Evolutionary conservation across 2,888 invertebrate species (phyloP), one percentile per base, ranked within the genome.

Genomic region (Stratiomys singularior): DNA sequence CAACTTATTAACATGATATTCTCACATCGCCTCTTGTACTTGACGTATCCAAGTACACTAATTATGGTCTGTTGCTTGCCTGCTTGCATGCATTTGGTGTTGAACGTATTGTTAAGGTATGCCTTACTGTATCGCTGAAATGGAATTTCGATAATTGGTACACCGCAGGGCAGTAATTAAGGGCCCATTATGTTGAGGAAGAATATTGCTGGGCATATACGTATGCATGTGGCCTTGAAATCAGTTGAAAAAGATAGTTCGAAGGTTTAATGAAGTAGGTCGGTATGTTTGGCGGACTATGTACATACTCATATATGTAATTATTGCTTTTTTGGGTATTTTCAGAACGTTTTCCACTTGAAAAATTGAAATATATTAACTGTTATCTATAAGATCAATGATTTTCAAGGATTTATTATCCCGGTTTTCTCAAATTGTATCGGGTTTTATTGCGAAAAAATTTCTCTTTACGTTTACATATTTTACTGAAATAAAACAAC

Each of bases 131-230:
- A 9, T 37, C 28, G 30, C 18, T 74, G 60, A n/a, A 74, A 74
- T 74, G 74, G 74, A 60, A 58, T 74, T 60, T 11, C 58, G 44
- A 60, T 74, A 74, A 74, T 74, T 58, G 60, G 27, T 4, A 37
- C 37, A 58, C 74, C 74, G 74, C 58, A 74, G 74, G 74, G 58
- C 58, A 74, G 74, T 60, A 37, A 74, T 74, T 74, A 74, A 37
- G 37, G 60, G 58, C 44, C 58, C 2, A 74, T 60, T 58, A 44
- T 58, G 58, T 56, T 52, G 66, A 37, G 30, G 30, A 66, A 9
- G 18, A 44, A 1, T n/a, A n/a, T 66, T 15, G 27, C 56, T 52
- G 37, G 37, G 9, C 5, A 37, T 52, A 5, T 52, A 13, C 15
- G n/a, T 18, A 52, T 18, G 7, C 4, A 1, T 18, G 52, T 52